Evolutionary conservation across 2,797 vertebrate species (phyloP).

Genomic region (Brachyrhaphis roseni): DNA sequence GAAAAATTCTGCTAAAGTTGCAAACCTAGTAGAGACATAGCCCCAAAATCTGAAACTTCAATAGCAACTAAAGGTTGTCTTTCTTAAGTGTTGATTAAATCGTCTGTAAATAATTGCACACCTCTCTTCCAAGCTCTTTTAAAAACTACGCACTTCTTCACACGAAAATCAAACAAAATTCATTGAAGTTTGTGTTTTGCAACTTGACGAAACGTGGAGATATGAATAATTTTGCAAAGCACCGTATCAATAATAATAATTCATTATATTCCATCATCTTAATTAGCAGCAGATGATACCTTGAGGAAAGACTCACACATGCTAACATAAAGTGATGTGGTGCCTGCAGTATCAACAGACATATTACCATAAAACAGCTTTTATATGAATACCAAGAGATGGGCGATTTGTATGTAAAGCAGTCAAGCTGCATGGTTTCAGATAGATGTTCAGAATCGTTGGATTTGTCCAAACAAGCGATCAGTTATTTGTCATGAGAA

Average conservation of each 20-base stretch:
- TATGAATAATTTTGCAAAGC: background rate
- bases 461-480: conserved; percentile 38
- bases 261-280: conserved; percentile 30
- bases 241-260: conserved; percentile 21
- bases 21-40: background rate
- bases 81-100: background rate
- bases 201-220: background rate
- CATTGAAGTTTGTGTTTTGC: background rate
- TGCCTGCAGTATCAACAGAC: conserved; percentile 30
- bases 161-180: background rate
- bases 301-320: conserved; percentile 39
- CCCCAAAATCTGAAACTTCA: background rate
- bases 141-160: background rate
- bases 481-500: conserved; percentile 44
- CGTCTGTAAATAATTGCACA: background rate
- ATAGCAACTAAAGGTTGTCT: background rate
- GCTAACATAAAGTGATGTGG: conserved; percentile 38
- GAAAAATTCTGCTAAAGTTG: background rate
- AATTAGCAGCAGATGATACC: conserved; percentile 20
- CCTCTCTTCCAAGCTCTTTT: background rate
- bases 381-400: conserved; percentile 17
- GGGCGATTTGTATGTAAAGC: conserved; percentile 39
- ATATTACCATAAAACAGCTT: conserved; percentile 40
- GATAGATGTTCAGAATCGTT: conserved; percentile 43
- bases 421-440: conserved; percentile 29